These are phyloP conservation scores for Selenia dentaria DNA, from an alignment of 2,888 invertebrate species.

Conservation along the genomic window DNA sequence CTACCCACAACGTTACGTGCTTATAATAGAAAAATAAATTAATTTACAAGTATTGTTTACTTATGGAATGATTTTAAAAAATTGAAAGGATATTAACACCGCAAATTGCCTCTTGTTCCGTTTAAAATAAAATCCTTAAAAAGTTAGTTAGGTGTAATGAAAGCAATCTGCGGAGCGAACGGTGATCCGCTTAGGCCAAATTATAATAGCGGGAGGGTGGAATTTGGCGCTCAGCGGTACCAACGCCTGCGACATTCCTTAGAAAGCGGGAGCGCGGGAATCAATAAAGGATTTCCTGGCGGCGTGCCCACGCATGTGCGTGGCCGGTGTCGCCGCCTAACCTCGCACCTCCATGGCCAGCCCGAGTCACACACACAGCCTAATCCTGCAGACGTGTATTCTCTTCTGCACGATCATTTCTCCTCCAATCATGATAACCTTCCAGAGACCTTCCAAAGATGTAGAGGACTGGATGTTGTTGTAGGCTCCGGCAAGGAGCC, in stretches of 20 bases:
- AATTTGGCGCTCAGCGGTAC: slow-evolving; percentile 77
- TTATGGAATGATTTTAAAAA: too few relatives aligned
- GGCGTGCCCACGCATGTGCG: slow-evolving; percentile 84
- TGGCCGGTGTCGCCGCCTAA: slow-evolving; percentile 49
- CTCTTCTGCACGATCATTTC: slow-evolving; percentile 13
- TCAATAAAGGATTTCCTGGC: slow-evolving; percentile 85
- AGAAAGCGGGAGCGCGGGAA: slow-evolving; percentile 81
- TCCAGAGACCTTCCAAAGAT: not conserved
- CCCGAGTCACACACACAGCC: slow-evolving; percentile 5
- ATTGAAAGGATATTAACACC: too few relatives aligned
- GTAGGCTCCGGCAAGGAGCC: slow-evolving; percentile 11
- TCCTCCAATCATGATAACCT: not conserved
- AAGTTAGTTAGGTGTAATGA: slow-evolving; percentile 49
- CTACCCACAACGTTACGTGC: too few relatives aligned
- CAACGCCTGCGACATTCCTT: slow-evolving; percentile 80
- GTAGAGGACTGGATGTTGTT: not conserved
- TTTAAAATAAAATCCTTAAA: slow-evolving; percentile 41
- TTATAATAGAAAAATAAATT: too few relatives aligned
- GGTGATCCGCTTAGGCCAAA: slow-evolving; percentile 67
- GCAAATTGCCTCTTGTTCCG: slow-evolving; percentile 32
- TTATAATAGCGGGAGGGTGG: slow-evolving; percentile 65
- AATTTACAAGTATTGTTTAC: too few relatives aligned
- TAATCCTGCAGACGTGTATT: slow-evolving; percentile 6
- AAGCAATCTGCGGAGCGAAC: slow-evolving; percentile 55
- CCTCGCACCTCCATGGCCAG: slow-evolving; percentile 33